Conservation (phyloP, 2,888 invertebrate species). For the Sesia bembeciformis region DNA sequence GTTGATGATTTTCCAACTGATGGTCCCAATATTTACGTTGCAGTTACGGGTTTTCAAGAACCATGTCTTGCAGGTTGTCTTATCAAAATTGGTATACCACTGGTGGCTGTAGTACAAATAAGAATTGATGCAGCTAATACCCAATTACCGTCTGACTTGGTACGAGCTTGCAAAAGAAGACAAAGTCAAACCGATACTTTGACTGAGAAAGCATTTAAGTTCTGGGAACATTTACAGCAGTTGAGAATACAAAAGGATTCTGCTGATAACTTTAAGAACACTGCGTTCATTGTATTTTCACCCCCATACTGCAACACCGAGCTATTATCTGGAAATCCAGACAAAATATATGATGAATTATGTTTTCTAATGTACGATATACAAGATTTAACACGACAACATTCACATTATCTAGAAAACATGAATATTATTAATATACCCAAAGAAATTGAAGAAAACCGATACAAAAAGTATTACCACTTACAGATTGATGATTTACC, state of each 20-base stretch:
- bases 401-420: constrained; percentile 56
- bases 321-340: constrained; percentile 35
- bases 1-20: constrained; percentile 68
- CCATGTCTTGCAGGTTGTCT: constrained; percentile 38
- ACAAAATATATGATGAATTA: constrained; percentile 66
- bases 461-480: constrained; percentile 23
- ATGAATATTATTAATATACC: constrained; percentile 53
- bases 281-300: constrained; percentile 55
- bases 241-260: constrained; percentile 36
- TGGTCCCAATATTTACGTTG: constrained; percentile 71
- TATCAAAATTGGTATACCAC: constrained; percentile 47
- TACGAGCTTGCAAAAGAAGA: constrained; percentile 43
- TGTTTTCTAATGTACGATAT: constrained; percentile 69
- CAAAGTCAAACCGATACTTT: constrained; percentile 51
- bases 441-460: constrained; percentile 17
- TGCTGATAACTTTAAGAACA: constrained; percentile 42
- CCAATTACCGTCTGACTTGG: constrained; percentile 36
- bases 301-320: constrained; percentile 51
- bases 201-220: constrained; percentile 35
- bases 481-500: constrained; percentile 34
- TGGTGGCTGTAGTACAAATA: constrained; percentile 54
- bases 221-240: constrained; percentile 53
- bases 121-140: constrained; percentile 35
- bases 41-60: constrained; percentile 66
- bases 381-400: constrained; percentile 65